These are phyloP conservation scores for Vimba vimba DNA, from an alignment of 2,113 vertebrate species.

Conservation along the genomic window DNA sequence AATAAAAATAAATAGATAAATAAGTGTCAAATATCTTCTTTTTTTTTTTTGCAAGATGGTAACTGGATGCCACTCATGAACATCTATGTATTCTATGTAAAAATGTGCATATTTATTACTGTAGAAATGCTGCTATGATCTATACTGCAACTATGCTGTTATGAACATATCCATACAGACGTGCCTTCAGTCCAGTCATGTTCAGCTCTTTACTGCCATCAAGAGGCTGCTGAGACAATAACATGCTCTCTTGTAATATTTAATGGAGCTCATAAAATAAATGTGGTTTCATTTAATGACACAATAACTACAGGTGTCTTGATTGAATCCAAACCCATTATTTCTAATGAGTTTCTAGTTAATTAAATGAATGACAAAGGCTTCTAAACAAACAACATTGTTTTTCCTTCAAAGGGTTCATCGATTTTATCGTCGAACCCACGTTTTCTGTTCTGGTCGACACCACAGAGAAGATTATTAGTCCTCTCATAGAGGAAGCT, in stretches of 20 bases:
- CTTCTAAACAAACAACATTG: constrained; percentile 6
- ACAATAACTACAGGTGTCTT: constrained; percentile 13
- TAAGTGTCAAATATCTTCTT: not conserved
- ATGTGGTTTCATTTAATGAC: constrained; percentile 19
- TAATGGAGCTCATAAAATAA: not conserved
- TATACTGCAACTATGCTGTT: not conserved
- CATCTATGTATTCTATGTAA: not conserved
- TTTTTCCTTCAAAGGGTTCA: constrained; percentile 82
- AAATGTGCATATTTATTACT: not conserved
- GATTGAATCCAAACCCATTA: not conserved
- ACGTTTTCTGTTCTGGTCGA: constrained; percentile 95
- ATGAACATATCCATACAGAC: not conserved
- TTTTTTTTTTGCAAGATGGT: not conserved
- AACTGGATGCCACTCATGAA: not conserved
- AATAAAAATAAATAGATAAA: not conserved
- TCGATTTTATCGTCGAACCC: constrained; percentile 97
- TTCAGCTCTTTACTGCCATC: constrained; percentile 53
- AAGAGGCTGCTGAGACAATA: constrained; percentile 23
- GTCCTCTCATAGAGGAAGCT: constrained; percentile 96
- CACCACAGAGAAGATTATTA: constrained; percentile 95
- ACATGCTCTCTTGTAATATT: not conserved
- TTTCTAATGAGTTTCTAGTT: constrained; percentile 21
- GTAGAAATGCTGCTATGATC: not conserved
- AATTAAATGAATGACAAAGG: constrained; percentile 26
- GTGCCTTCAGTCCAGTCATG: not conserved